Evolutionary conservation across 2,113 vertebrate genomes (phyloP), one percentile per base, ranked within the genome.

Genomic region (Martes martes): DNA sequence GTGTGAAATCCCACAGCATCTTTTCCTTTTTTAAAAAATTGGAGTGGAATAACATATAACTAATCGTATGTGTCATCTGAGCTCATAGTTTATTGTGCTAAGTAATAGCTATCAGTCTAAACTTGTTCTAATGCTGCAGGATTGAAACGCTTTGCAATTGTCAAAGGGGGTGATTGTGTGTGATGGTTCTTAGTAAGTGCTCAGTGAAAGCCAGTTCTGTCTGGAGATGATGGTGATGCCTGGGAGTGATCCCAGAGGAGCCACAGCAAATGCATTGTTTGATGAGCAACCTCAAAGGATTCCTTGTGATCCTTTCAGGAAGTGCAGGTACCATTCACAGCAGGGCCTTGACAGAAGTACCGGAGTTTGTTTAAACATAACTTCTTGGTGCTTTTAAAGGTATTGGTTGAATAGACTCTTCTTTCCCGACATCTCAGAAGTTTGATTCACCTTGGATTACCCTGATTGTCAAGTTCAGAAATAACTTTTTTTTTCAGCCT

Each of bases 11-110:
- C 83, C 63, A 92, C 16, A 39, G 91, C 91, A 96, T 96, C 59
- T 67, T 89, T 98, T 95, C 31, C 79, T 83, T 59, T 79, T 91
- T 96, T 96, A 45, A 69, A 91, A 97, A 97, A 94, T 96, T 39
- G 18, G 74, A 97, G 88, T 96, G 47, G 50, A 91, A 95, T 96
- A 96, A 95, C 96, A 93, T 96, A 89, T 92, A 96, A 98, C 96
- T 96, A 96, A 93, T 97, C 31, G 0, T 91, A 79, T 79, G 52
- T 95, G 84, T 94, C 95, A 95, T 45, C 81, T 7, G 2, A 18
- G 45, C 80, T 97, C 36, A 92, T 96, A 95, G 94, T 95, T 96
- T 81, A 96, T 79, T 69, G 69, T 65, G 26, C 80, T 90, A 78
- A 84, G 83, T 76, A 92, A 94, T 63, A 95, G 94, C 28, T 94